phyloP scores from a whole-genome alignment of 2,113 vertebrate genomes.

The Octodon degus region DNA sequence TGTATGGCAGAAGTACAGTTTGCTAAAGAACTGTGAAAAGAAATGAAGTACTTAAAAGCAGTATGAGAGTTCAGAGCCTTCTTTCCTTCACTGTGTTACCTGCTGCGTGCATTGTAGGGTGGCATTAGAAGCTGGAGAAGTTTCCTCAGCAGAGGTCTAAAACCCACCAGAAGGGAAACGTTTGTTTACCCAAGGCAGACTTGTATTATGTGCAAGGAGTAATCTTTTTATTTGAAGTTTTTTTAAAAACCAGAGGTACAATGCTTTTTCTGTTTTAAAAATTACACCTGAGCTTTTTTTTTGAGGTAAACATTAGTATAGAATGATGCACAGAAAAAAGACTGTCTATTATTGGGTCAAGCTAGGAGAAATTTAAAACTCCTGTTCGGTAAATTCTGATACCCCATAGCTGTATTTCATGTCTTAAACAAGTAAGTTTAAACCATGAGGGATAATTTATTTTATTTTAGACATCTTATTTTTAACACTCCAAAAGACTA shows the following conservation, averaged over 20 bases:
- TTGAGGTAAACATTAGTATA: background rate
- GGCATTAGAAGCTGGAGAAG: background rate
- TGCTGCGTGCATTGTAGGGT: background rate
- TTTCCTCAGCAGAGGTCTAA: background rate
- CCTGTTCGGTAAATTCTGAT: slow-evolving; percentile 22
- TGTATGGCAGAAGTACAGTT: background rate
- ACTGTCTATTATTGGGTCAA: background rate
- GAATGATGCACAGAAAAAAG: background rate
- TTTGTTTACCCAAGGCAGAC: background rate
- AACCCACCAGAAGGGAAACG: background rate
- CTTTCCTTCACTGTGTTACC: background rate
- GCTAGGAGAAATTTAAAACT: background rate
- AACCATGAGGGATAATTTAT: background rate
- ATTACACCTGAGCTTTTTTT: background rate
- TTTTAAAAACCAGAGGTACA: background rate
- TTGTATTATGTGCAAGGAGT: background rate
- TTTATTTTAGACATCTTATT: background rate
- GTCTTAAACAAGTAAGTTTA: background rate
- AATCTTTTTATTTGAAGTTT: background rate
- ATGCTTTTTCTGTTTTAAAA: slow-evolving; percentile 10
- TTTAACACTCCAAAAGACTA: slow-evolving; percentile 14
- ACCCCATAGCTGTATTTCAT: background rate
- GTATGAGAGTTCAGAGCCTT: background rate
- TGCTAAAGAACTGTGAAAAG: background rate
- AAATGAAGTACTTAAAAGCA: background rate